Evolutionary conservation across 1,140 invertebrate genomes (phyloP).

Genomic region (Medauroidea extradentata): DNA sequence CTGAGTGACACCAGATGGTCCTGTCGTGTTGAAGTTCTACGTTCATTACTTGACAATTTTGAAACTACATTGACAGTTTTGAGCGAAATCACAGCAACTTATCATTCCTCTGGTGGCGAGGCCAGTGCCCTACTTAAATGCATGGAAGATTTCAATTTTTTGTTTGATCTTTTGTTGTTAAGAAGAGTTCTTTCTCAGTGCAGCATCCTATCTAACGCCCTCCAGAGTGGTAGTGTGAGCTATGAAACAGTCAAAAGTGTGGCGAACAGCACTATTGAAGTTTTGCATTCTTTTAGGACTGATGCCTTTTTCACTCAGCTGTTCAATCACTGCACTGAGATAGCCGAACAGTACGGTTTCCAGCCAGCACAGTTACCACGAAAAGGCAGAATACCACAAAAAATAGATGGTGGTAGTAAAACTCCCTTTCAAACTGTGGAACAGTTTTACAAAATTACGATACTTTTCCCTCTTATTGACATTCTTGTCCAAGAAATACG

Average conservation of each 20-base stretch:
- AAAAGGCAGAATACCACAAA: too few relatives aligned
- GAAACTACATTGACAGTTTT: background rate
- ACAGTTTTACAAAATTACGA: too few relatives aligned
- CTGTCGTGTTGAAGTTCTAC: constrained; percentile 4
- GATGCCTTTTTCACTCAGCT: constrained; percentile 15
- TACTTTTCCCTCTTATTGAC: too few relatives aligned
- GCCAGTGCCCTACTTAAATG: constrained; percentile 2
- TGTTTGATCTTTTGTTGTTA: background rate
- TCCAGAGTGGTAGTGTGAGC: background rate
- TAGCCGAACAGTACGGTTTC: too few relatives aligned
- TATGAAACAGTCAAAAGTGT: constrained; percentile 1
- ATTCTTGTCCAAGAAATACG: too few relatives aligned
- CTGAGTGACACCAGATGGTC: constrained; percentile 7
- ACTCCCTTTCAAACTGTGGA: too few relatives aligned
- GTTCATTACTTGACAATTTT: background rate
- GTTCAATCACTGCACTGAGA: too few relatives aligned
- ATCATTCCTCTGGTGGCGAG: background rate
- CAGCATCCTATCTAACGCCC: constrained; percentile 3
- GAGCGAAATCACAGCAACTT: constrained; percentile 3
- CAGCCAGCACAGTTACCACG: too few relatives aligned
- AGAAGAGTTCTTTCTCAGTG: constrained; percentile 7
- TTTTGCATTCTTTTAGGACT: constrained; percentile 9
- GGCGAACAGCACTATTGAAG: background rate
- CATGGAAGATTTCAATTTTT: constrained; percentile 7
- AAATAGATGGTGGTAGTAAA: too few relatives aligned